phyloP scores from a whole-genome alignment of 2,888 invertebrate species.

The Lampropteryx suffumata region DNA sequence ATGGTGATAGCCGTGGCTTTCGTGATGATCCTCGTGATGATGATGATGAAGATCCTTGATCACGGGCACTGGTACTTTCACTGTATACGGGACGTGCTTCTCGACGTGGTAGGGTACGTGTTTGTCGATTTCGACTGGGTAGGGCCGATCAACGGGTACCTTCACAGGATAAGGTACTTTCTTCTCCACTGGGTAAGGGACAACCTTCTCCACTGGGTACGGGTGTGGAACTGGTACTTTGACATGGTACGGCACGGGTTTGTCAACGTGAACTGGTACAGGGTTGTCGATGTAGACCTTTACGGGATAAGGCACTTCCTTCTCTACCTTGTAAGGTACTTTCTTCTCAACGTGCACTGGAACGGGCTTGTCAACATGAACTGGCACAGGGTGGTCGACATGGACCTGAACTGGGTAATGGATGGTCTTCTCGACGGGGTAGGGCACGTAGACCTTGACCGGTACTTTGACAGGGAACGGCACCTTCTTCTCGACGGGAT shows the following conservation, averaged over 20 bases:
- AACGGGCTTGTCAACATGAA: constrained; percentile 86
- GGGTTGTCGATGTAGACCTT: constrained; percentile 87
- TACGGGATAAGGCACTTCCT: constrained; percentile 87
- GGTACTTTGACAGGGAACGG: constrained; percentile 86
- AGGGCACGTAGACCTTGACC: constrained; percentile 88
- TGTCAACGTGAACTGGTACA: constrained; percentile 89
- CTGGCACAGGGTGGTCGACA: constrained; percentile 87
- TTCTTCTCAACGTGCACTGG: constrained; percentile 89
- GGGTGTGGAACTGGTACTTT: constrained; percentile 89
- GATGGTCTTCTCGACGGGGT: constrained; percentile 88
- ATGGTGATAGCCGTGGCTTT: constrained; percentile 57
- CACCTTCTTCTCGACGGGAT: constrained; percentile 87
- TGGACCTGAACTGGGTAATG: constrained; percentile 88
- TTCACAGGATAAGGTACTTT: constrained; percentile 86
- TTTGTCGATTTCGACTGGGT: constrained; percentile 85
- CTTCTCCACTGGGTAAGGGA: constrained; percentile 86
- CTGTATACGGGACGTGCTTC: constrained; percentile 86
- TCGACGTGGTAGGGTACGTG: constrained; percentile 86
- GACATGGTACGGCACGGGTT: constrained; percentile 89
- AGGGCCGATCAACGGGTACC: constrained; percentile 83
- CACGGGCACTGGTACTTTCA: constrained; percentile 87
- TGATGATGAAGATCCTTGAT: constrained; percentile 72
- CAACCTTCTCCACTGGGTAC: constrained; percentile 86
- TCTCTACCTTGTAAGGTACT: constrained; percentile 89
- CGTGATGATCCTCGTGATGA: constrained; percentile 45